Conservation (phyloP, 2,797 vertebrate genomes). For the Simalia tracyae region DNA sequence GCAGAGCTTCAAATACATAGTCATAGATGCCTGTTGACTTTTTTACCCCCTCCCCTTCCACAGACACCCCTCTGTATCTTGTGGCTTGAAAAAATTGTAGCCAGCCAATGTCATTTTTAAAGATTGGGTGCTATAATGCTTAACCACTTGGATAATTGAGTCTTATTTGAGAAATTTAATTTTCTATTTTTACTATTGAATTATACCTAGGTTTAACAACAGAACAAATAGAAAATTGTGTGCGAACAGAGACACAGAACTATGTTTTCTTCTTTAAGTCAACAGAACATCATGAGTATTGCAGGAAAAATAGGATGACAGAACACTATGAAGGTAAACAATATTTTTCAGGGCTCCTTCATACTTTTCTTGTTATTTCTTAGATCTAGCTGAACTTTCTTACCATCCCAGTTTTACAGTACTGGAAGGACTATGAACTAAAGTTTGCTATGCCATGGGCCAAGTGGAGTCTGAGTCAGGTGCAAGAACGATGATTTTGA, state of each 20-base stretch:
- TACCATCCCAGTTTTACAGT: not conserved
- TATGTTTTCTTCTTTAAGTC: constrained; percentile 61
- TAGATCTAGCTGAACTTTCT: not conserved
- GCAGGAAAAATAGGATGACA: constrained; percentile 69
- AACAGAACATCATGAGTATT: constrained; percentile 49
- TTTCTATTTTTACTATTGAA: not conserved
- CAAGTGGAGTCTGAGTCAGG: too few species aligned
- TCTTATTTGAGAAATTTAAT: not conserved
- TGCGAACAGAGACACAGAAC: constrained; percentile 58
- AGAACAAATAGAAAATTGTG: constrained; percentile 55
- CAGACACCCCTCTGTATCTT: not conserved
- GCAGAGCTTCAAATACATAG: not conserved
- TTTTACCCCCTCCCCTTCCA: not conserved
- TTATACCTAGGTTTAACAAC: constrained; percentile 73
- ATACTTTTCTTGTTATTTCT: not conserved
- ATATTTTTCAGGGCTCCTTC: not conserved
- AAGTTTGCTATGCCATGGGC: too few species aligned
- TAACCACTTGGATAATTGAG: constrained; percentile 33
- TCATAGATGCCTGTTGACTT: not conserved
- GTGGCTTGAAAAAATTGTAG: not conserved
- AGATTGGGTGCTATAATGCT: not conserved
- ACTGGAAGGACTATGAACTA: too few species aligned
- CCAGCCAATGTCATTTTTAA: not conserved
- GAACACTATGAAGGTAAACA: constrained; percentile 76
- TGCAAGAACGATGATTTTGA: too few species aligned